Evolutionary conservation across 35 echinoderm and acorn worm species (phyloP).

Genomic region (Strongylocentrotus purpuratus): DNA sequence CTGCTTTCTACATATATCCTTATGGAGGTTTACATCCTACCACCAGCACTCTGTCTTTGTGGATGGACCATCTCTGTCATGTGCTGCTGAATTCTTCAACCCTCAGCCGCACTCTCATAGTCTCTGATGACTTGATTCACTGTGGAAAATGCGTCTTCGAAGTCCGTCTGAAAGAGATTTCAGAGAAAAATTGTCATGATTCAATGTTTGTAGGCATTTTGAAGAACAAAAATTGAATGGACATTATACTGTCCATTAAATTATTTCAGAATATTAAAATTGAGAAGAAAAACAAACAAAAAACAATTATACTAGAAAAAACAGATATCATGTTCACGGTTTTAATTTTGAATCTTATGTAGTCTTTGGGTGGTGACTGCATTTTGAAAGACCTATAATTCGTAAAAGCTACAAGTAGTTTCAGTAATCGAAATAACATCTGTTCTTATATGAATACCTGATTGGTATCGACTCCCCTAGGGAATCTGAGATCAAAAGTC

Average conservation of each 20-base stretch:
- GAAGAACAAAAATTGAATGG: too few relatives aligned
- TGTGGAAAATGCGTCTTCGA: not conserved
- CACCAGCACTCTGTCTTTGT: too few relatives aligned
- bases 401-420: not conserved
- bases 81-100: not conserved
- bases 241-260: too few relatives aligned
- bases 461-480: not conserved
- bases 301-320: not conserved
- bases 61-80: not conserved
- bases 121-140: not conserved
- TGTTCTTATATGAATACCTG: not conserved
- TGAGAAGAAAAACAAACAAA: too few relatives aligned
- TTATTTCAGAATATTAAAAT: too few relatives aligned
- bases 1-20: too few relatives aligned
- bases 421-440: not conserved
- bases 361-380: not conserved
- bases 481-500: not conserved
- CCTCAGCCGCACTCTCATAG: not conserved
- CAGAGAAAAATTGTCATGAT: not conserved
- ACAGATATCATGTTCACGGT: not conserved
- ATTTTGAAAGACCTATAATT: not conserved
- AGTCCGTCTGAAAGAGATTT: not conserved
- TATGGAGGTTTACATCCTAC: too few relatives aligned
- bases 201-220: not conserved
- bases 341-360: not conserved